A percentile compares a stretch with the other conserved stretches of the same genome.
Conservation (phyloP, 1,140 invertebrate genomes). For the Drosophila leontia region DNA sequence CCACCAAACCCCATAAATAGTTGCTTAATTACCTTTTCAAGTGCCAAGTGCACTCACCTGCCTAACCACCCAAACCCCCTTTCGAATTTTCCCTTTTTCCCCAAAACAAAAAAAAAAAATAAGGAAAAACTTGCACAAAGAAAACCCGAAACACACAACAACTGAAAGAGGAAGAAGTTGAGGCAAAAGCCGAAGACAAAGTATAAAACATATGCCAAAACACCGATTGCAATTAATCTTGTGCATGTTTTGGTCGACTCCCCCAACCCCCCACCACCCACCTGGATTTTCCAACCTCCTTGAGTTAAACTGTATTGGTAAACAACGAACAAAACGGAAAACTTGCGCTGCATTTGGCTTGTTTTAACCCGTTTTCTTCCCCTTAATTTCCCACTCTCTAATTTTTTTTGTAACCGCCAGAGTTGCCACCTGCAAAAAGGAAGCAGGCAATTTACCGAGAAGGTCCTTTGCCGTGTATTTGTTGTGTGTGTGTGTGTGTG, state of each 20-base stretch:
- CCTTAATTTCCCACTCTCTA: neutral
- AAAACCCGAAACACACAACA: constrained; percentile 42
- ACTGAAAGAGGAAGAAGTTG: neutral
- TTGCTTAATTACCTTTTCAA: constrained; percentile 76
- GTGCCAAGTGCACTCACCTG: constrained; percentile 60
- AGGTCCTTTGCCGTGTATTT: constrained; percentile 3
- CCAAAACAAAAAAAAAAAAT: neutral
- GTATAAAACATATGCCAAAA: constrained; percentile 80
- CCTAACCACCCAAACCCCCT: neutral
- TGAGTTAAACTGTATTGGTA: constrained; percentile 63
- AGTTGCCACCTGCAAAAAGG: constrained; percentile 37
- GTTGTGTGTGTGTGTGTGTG: constrained; percentile 30
- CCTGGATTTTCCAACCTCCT: neutral
- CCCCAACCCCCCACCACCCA: neutral
- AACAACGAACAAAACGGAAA: constrained; percentile 65
- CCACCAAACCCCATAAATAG: constrained; percentile 64
- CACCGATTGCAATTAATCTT: constrained; percentile 84
- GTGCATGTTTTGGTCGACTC: constrained; percentile 55
- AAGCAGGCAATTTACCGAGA: constrained; percentile 27
- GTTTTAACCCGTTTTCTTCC: neutral
- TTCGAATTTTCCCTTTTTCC: neutral
- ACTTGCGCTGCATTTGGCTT: constrained; percentile 55
- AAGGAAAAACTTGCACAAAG: constrained; percentile 47
- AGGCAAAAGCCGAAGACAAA: constrained; percentile 39
- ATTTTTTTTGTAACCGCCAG: constrained; percentile 2